Base-by-base conservation (phyloP, 2,797 vertebrate species). In the Hydrolagus colliei region DNA sequence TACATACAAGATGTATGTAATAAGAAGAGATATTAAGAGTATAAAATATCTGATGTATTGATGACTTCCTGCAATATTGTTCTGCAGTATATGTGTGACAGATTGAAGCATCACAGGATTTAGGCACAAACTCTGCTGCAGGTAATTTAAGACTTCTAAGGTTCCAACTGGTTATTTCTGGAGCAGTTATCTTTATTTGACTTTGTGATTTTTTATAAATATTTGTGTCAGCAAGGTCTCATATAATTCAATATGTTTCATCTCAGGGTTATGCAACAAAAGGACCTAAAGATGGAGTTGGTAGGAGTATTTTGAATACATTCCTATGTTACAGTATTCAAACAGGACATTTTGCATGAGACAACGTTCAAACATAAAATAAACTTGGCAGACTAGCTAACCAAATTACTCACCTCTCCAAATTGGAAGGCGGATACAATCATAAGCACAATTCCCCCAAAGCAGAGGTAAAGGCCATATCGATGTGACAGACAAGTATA, bases 401-500 rank as follows among this genome's bases (percentile, higher is more conserved):
- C 10, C 18, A 13, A 73, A 85, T 87, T 88, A 88, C 94, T 94
- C 88, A 99, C 97, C 96, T 99, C 97, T 91, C 97, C 97, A 76
- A 99, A 99, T 92, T 98, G 97, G 89, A 99, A 96, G 85, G 97
- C 97, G 72, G 97, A 98, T 88, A 98, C 96, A 87, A 99, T 96
- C 95, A 96, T 95, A 90, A 99, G 96, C 72, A 99, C 96, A 86
- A 98, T 90, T 86, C 97, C 97, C 62, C 96, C 97, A 86, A 99
- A 98, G 92, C 97, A 98, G 75, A 98, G 94, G 92, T 97, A 99
- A 68, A 98, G 96, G 86, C 97, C 97, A 88, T 98, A 98, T 67
- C 96, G 91, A 91, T 98, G 97, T 85, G 97, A 99, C 93, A 98
- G 95, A 90, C 97, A 99, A 90, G 97, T 98, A 91, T 98, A 99